Conservation (phyloP, 2,797 vertebrate species). For the Girardinus metallicus region DNA sequence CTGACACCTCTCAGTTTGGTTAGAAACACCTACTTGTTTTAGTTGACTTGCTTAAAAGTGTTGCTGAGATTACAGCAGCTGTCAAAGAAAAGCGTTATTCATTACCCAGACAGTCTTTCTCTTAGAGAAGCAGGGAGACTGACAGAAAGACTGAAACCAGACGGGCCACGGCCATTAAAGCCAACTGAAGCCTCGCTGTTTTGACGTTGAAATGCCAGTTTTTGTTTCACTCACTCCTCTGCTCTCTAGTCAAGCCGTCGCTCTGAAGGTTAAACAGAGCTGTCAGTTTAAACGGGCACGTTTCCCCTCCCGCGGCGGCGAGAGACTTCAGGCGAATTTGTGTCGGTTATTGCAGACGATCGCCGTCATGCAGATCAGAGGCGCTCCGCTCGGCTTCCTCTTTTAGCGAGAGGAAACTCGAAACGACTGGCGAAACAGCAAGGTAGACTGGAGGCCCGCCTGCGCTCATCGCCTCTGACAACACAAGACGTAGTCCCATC, state of each 20-base stretch:
- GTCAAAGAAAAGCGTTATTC: background rate
- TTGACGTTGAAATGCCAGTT: slow-evolving; percentile 41
- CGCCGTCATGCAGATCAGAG: slow-evolving; percentile 46
- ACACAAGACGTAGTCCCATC: slow-evolving; percentile 75
- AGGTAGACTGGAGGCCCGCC: slow-evolving; percentile 62
- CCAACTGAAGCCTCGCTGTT: slow-evolving; percentile 8
- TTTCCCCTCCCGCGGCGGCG: background rate
- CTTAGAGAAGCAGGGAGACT: slow-evolving; percentile 7
- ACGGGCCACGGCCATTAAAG: background rate
- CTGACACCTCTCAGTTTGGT: background rate
- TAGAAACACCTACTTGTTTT: background rate
- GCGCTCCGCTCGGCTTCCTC: slow-evolving; percentile 20
- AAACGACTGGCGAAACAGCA: slow-evolving; percentile 16
- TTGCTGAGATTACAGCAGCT: background rate
- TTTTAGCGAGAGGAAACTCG: slow-evolving; percentile 2
- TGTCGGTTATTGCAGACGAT: slow-evolving; percentile 48
- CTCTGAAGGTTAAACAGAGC: slow-evolving; percentile 24
- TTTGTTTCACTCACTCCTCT: slow-evolving; percentile 42
- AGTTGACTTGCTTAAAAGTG: background rate
- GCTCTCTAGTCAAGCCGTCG: slow-evolving; percentile 29
- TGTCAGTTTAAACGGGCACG: slow-evolving; percentile 33
- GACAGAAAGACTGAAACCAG: slow-evolving; percentile 10
- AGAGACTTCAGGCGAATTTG: slow-evolving; percentile 44
- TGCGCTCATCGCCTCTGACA: slow-evolving; percentile 65
- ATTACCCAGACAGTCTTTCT: background rate